Evolutionary conservation across 2,888 invertebrate genomes (phyloP).

Genomic region (Rhaphigaster nebulosa): DNA sequence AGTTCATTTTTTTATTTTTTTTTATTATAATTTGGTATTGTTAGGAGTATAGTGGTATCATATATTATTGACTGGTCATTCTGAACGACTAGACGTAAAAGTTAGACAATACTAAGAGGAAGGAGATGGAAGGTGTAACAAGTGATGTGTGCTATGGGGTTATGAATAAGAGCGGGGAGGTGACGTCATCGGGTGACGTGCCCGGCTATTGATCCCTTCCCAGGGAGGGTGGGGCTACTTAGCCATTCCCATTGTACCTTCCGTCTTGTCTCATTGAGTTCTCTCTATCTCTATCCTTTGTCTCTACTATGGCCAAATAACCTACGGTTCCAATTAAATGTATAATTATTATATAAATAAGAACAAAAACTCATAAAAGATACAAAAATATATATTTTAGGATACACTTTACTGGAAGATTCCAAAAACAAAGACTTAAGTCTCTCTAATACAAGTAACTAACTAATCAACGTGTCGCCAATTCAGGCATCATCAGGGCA

Average conservation of each 20-base stretch:
- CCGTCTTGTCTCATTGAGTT: conserved; percentile 31
- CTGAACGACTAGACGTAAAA: background rate
- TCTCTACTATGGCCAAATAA: background rate
- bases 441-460: background rate
- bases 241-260: conserved; percentile 54
- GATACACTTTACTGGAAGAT: background rate
- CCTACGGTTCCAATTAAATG: background rate
- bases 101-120: background rate
- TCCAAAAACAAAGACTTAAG: background rate
- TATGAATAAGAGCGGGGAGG: conserved; percentile 53
- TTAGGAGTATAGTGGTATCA: background rate
- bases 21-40: background rate
- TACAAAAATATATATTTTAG: background rate
- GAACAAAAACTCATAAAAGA: background rate
- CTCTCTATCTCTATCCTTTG: background rate
- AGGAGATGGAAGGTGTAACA: conserved; percentile 55
- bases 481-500: too few species aligned
- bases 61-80: background rate
- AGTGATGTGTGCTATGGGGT: conserved; percentile 58
- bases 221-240: conserved; percentile 56
- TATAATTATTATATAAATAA: background rate
- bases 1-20: background rate
- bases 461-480: background rate
- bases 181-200: conserved; percentile 46
- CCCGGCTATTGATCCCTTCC: conserved; percentile 14